Conservation (phyloP, 2,113 vertebrate species). For the Upupa epops region DNA sequence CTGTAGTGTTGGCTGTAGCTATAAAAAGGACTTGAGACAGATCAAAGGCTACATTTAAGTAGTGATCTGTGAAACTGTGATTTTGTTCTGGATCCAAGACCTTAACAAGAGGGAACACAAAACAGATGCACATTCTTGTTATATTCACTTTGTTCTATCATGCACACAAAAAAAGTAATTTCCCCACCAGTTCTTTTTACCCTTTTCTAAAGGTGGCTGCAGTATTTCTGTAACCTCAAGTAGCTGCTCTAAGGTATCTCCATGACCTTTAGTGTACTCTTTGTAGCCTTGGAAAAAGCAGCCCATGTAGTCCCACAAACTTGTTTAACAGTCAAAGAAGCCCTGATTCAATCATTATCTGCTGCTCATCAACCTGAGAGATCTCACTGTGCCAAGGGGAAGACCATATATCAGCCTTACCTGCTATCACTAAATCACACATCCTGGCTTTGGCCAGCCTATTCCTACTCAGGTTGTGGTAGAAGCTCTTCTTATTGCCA, state of each 20-base stretch:
- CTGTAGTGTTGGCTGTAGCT: constrained; percentile 92
- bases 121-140: background rate
- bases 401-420: background rate
- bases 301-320: background rate
- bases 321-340: background rate
- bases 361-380: background rate
- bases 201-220: background rate
- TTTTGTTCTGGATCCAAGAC: constrained; percentile 98
- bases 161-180: background rate
- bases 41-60: constrained; percentile 96
- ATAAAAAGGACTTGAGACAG: constrained; percentile 98
- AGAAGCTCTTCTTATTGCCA: background rate
- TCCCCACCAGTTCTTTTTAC: background rate
- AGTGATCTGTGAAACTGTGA: constrained; percentile 96
- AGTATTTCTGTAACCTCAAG: background rate
- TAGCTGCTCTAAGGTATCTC: background rate
- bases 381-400: background rate
- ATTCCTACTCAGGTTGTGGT: background rate
- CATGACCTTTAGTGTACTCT: background rate
- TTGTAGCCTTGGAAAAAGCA: background rate
- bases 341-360: background rate
- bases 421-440: background rate
- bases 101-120: constrained; percentile 64
- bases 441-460: background rate
- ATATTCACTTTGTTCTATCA: background rate